These are phyloP conservation scores for Parnassius smintheus DNA, from an alignment of 2,888 invertebrate species.

Conservation along the genomic window DNA sequence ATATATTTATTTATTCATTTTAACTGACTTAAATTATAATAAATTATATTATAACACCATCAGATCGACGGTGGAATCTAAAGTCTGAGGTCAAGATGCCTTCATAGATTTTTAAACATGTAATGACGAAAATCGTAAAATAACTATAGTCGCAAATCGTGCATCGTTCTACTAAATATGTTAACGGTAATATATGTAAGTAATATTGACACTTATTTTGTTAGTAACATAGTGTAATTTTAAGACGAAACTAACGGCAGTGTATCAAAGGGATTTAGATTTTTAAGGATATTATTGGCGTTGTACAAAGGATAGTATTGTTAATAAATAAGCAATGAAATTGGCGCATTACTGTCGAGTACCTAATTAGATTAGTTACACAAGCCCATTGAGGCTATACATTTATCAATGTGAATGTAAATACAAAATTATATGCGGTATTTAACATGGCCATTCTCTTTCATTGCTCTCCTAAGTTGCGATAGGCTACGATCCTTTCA, in stretches of 20 bases:
- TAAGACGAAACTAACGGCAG: constrained; percentile 71
- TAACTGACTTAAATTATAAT: constrained; percentile 70
- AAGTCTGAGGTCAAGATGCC: constrained; percentile 82
- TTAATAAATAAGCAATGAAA: constrained; percentile 74
- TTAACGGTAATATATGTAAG: constrained; percentile 68
- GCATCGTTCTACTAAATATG: constrained; percentile 72
- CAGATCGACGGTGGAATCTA: constrained; percentile 76
- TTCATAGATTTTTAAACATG: constrained; percentile 78
- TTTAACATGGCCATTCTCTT: constrained; percentile 62
- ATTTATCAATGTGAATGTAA: constrained; percentile 60
- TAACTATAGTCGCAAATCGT: constrained; percentile 66
- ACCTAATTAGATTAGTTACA: constrained; percentile 78
- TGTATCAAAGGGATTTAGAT: constrained; percentile 71
- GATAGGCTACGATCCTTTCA: constrained; percentile 25
- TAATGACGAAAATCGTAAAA: constrained; percentile 67
- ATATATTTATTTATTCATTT: constrained; percentile 72
- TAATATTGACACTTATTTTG: constrained; percentile 79
- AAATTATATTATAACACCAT: constrained; percentile 72
- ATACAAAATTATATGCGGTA: constrained; percentile 52
- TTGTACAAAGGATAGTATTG: constrained; percentile 79
- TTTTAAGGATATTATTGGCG: constrained; percentile 75
- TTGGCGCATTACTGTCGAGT: constrained; percentile 82
- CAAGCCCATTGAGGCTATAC: constrained; percentile 74
- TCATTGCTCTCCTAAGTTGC: constrained; percentile 62
- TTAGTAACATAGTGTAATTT: constrained; percentile 68